These are phyloP conservation scores for Pocota personata DNA, from an alignment of 2,888 invertebrate species.

Conservation along the genomic window DNA sequence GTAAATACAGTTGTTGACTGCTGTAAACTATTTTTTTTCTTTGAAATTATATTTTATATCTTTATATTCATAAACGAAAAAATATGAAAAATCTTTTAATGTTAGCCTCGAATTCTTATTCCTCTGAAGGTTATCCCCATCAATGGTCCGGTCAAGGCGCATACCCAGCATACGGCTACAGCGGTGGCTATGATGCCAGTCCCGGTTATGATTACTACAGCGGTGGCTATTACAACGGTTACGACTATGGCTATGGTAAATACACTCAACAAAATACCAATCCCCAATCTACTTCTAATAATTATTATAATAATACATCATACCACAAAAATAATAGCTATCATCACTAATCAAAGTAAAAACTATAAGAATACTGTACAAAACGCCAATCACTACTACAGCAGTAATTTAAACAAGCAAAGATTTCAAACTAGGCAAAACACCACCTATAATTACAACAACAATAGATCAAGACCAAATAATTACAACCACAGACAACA, in stretches of 20 bases:
- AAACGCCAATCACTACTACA: constrained; percentile 71
- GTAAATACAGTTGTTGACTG: constrained; percentile 7
- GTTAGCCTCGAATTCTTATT: constrained; percentile 44
- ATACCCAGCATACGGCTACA: constrained; percentile 88
- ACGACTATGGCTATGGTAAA: constrained; percentile 86
- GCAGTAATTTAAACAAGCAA: constrained; percentile 69
- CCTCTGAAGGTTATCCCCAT: constrained; percentile 79
- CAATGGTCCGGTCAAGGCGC: constrained; percentile 85
- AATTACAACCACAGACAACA: constrained; percentile 58
- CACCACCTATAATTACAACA: constrained; percentile 59
- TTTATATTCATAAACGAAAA: constrained; percentile 23
- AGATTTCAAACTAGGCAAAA: constrained; percentile 68
- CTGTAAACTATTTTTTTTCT: constrained; percentile 25
- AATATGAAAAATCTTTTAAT: constrained; percentile 57
- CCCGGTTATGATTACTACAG: constrained; percentile 90
- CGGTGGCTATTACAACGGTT: constrained; percentile 85
- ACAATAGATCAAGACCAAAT: constrained; percentile 72
- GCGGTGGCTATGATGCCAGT: constrained; percentile 85
- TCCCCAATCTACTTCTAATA: constrained; percentile 80
- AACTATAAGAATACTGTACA: constrained; percentile 73
- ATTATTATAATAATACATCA: constrained; percentile 81
- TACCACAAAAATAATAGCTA: constrained; percentile 82
- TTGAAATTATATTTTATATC: constrained; percentile 53
- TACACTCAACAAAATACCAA: constrained; percentile 81
- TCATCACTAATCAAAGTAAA: constrained; percentile 77